Conservation (phyloP, 2,797 vertebrate species). For the Hyperoplus lanceolatus region DNA sequence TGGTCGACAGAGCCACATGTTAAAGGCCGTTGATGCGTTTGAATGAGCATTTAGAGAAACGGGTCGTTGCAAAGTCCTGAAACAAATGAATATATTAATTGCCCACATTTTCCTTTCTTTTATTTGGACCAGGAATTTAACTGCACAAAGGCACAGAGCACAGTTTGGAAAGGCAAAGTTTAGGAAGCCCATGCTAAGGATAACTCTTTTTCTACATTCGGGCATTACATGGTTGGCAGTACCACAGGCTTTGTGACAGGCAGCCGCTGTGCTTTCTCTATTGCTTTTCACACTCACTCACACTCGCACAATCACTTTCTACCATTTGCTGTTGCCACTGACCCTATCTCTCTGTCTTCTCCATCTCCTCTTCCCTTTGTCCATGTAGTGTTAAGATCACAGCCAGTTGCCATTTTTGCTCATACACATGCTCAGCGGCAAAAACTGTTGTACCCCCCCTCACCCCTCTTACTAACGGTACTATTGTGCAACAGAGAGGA, state of each 20-base stretch:
- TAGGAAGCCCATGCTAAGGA: slow-evolving; percentile 21
- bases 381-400: slow-evolving; percentile 32
- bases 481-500: slow-evolving; percentile 37
- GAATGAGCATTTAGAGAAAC: neutral
- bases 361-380: slow-evolving; percentile 33
- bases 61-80: no score
- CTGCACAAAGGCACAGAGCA: neutral
- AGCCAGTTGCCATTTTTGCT: slow-evolving; percentile 13
- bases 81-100: no score
- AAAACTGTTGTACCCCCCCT: slow-evolving; percentile 8
- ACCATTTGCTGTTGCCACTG: slow-evolving; percentile 18
- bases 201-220: slow-evolving; percentile 39
- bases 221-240: slow-evolving; percentile 54
- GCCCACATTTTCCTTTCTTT: no score
- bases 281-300: slow-evolving; percentile 42
- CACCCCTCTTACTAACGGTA: slow-evolving; percentile 25
- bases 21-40: neutral
- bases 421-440: neutral
- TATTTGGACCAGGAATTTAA: neutral
- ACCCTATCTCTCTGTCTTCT: slow-evolving; percentile 21
- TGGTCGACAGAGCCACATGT: neutral
- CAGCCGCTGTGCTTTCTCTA: slow-evolving; percentile 47
- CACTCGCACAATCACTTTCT: slow-evolving; percentile 31
- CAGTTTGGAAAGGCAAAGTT: slow-evolving; percentile 4
- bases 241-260: slow-evolving; percentile 38